Conservation (phyloP, 2,113 vertebrate species). For the Podocnemis expansa region DNA sequence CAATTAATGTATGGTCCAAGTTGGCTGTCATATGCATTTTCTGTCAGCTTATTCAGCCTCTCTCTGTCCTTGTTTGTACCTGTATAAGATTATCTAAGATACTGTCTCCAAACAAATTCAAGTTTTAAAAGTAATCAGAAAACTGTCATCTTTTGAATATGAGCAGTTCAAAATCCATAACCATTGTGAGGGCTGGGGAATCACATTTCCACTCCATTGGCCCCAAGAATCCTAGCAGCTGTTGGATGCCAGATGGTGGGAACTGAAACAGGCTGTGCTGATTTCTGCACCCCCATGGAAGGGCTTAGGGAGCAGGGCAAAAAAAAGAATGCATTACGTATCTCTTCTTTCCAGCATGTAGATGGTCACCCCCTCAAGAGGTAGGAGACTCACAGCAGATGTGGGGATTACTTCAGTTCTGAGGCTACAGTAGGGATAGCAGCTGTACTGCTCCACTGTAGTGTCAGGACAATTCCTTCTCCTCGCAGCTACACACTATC, state of each 20-base stretch:
- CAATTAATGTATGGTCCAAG: background rate
- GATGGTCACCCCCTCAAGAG: background rate
- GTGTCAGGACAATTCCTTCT: background rate
- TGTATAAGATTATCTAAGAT: background rate
- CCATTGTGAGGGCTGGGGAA: fast-evolving
- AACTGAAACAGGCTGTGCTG: background rate
- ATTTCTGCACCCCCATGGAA: fast-evolving
- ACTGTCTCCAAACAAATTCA: background rate
- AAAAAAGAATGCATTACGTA: background rate
- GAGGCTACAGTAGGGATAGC: background rate
- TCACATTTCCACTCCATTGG: background rate
- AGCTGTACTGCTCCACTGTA: background rate
- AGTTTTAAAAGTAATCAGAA: background rate
- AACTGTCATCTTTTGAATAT: background rate
- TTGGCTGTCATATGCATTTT: background rate
- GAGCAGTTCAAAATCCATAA: background rate
- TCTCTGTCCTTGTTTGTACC: background rate
- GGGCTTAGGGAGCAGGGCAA: background rate
- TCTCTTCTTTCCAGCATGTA: background rate
- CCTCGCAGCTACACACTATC: background rate
- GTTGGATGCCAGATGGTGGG: background rate
- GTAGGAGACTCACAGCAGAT: background rate
- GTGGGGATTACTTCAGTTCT: fast-evolving
- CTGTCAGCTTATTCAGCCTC: background rate
- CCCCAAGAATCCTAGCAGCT: background rate